Evolutionary conservation across 2,797 vertebrate genomes (phyloP), one percentile per base, ranked within the genome.

Genomic region (Cyprinella venusta): DNA sequence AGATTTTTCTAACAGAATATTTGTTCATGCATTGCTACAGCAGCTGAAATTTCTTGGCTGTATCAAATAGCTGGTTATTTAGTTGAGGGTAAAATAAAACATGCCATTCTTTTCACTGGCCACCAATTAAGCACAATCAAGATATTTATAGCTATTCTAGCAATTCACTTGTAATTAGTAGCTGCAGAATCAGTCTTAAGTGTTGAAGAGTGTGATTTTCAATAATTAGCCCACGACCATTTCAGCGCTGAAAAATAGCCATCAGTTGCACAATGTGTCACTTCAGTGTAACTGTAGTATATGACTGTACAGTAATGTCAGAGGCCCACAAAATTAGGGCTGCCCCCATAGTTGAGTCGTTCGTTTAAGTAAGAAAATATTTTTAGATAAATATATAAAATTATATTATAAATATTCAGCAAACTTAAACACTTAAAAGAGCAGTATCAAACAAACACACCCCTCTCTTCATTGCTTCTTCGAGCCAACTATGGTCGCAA

Each of bases 61-160:
- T 40, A 82, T 30, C 61, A 65, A 70, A 74, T 56, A 75, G 64
- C 52, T 40, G 40, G 50, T 45, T 61, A 30, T 76, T 61, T 76
- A 30, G 63, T 80, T 80, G n/a, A 81, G 30, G 24, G 16, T 52
- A 75, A 68, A 59, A 71, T 78, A 78, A 80, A 67, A 72, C 71
- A 80, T 69, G 56, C 52, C 76, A 45, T 70, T 50, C 36, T 24
- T 64, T 76, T 78, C n/a, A 77, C 63, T 78, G 63, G 84, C 75
- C 59, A 80, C 64, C 81, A 84, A 82, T 87, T 86, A 88, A 83
- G 69, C 75, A 87, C 72, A 87, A 89, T 89, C 71, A 86, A 78
- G 67, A 75, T 86, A 79, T 85, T 85, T 88, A 71, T 85, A 82
- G 81, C 81, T 52, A 71, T 83, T 88, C 77, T 56, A 77, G 77